Percentiles rank a stretch among this genome's conserved stretches.
Conservation (phyloP, 1,140 invertebrate species). For the Lucilia sericata region DNA sequence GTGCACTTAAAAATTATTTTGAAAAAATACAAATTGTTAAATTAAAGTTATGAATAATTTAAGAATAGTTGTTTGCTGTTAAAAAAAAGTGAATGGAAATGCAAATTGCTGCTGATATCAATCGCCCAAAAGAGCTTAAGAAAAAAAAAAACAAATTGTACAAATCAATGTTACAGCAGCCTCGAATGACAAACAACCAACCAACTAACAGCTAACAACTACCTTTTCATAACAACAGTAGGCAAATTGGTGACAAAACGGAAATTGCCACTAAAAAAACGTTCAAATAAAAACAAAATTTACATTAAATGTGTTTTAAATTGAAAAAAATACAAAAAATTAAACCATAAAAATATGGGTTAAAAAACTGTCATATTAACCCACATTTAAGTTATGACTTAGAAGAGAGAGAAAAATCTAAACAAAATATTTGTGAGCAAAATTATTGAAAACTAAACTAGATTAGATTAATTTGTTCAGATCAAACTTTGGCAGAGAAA, state of each 20-base stretch:
- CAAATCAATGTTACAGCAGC: no score
- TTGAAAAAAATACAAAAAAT: not conserved
- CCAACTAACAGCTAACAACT: not conserved
- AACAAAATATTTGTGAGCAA: no score
- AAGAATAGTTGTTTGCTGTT: not conserved
- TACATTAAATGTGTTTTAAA: conserved; percentile 5
- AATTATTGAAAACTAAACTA: no score
- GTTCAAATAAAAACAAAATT: conserved; percentile 13
- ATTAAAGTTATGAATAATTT: conserved; percentile 10
- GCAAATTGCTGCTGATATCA: not conserved
- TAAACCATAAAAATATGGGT: not conserved
- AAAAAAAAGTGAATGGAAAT: no score
- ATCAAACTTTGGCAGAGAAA: no score
- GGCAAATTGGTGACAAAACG: conserved; percentile 38
- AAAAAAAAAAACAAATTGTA: not conserved
- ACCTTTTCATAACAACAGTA: not conserved
- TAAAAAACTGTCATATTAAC: conserved; percentile 36
- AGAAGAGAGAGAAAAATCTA: no score
- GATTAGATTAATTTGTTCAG: no score
- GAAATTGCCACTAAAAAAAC: conserved; percentile 28
- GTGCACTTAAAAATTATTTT: not conserved
- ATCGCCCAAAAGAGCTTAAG: not conserved
- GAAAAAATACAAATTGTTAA: not conserved
- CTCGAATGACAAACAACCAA: not conserved
- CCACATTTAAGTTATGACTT: not conserved